phyloP scores from a whole-genome alignment of 2,888 invertebrate genomes.

The Camponotus fellah region DNA sequence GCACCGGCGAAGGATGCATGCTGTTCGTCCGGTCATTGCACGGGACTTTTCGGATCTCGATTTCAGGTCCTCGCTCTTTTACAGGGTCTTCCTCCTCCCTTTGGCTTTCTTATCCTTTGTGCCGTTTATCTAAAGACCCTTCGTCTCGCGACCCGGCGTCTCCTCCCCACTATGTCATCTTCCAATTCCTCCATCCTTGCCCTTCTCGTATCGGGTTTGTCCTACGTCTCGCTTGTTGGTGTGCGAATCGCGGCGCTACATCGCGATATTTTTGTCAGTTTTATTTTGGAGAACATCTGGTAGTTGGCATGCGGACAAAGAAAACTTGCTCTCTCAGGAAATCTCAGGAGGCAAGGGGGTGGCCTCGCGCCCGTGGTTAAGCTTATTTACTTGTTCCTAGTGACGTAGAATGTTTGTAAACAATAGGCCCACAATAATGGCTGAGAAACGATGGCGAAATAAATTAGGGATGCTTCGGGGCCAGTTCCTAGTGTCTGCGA shows the following conservation, averaged over 20 bases:
- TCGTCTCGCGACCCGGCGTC: constrained; percentile 47
- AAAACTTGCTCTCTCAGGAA: constrained; percentile 73
- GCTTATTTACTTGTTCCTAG: constrained; percentile 69
- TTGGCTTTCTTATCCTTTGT: constrained; percentile 76
- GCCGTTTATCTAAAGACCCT: constrained; percentile 75
- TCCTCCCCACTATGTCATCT: constrained; percentile 33
- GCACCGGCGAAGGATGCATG: constrained; percentile 67
- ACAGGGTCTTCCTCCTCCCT: constrained; percentile 63
- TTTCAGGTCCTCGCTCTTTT: constrained; percentile 73
- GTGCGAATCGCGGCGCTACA: constrained; percentile 59
- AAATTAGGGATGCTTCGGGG: constrained; percentile 34
- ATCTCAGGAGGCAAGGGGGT: constrained; percentile 70
- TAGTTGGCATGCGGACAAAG: constrained; percentile 79
- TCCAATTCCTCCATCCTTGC: constrained; percentile 55
- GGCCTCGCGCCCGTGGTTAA: constrained; percentile 54
- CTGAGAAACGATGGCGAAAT: constrained; percentile 37
- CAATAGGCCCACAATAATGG: constrained; percentile 61
- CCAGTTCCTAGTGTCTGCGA: not conserved
- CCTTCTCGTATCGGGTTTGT: constrained; percentile 15
- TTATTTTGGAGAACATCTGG: constrained; percentile 82
- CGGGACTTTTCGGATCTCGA: constrained; percentile 79
- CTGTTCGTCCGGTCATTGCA: constrained; percentile 81
- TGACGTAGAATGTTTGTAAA: constrained; percentile 75
- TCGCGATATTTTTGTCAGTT: constrained; percentile 75
- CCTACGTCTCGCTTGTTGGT: constrained; percentile 25